Base-by-base conservation (phyloP, 2,888 invertebrate species). In the Himalopsyche kuldschensis region DNA sequence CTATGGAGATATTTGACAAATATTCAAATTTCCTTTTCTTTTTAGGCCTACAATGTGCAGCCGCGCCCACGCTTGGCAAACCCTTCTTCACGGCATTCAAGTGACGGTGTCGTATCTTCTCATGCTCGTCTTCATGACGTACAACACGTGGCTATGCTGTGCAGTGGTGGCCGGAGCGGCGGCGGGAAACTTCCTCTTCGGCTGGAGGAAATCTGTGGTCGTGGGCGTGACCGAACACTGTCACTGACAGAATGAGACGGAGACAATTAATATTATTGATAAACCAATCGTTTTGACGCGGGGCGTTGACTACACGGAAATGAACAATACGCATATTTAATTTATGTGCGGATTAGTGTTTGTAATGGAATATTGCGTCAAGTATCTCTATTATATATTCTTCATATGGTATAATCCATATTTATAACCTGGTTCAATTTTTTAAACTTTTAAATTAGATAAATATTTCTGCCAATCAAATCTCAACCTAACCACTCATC, bases 111-210 rank as follows among this genome's bases (percentile, higher is more conserved):
- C 97, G 87, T 98, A 98, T 90, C 95, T 98, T 90, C 93, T 98
- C 79, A 98, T 98, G 98, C 91, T 98, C 89, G 96, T 98, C 87
- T 98, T 98, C 89, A 98, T 98, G 98, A 98, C 98, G 0, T 98
- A 97, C 93, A 98, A 98, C 89, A 95, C 95, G 24, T 98, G 97
- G 97, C 93, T 99, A 84, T 98, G 98, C 89, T 89, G 97, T 78
- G 97, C 97, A 0, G 96, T 98, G 0, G 95, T 97, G 0, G 89
- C 96, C 11, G 98, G 98, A 69, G 97, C 97, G 1, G 97, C 96
- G 0, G 93, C 95, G 15, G 98, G 98, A 30, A 98, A 98, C 91
- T 98, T 98, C 90, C 92, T 98, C 69, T 98, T 98, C 89, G 98
- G 98, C 82, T 98, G 98, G 98, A 97, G 97, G 88, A 97, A 98